These are phyloP conservation scores for Pinctada fucata DNA, from an alignment of 2,888 invertebrate species.

Conservation along the genomic window DNA sequence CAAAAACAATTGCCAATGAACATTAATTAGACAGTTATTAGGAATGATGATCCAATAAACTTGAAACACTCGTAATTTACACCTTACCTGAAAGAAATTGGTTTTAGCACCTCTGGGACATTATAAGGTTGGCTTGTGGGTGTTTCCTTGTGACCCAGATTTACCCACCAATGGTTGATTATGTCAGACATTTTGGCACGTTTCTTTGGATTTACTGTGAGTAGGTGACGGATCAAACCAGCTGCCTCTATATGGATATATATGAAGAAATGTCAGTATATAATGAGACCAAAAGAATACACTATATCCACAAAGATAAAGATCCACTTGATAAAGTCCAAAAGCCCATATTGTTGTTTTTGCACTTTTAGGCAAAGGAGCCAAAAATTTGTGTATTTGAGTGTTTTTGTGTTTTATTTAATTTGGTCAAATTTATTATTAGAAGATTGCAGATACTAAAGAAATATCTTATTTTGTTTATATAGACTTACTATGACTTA, in stretches of 20 bases:
- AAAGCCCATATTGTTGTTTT: not conserved
- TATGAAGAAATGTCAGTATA: slow-evolving; percentile 9
- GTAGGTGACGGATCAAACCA: slow-evolving; percentile 93
- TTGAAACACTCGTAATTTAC: not conserved
- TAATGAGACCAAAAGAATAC: not conserved
- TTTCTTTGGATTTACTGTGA: slow-evolving; percentile 92
- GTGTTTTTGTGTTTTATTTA: too few species aligned
- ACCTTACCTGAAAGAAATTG: slow-evolving; percentile 41
- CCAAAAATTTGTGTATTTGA: too few species aligned
- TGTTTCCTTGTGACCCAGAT: slow-evolving; percentile 77
- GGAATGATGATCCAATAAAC: too few species aligned
- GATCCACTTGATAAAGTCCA: too few species aligned
- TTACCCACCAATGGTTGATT: slow-evolving; percentile 98
- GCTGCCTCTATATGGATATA: slow-evolving; percentile 86
- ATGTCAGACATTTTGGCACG: slow-evolving; percentile 96
- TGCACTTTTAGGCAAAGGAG: too few species aligned
- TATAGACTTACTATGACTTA: too few species aligned
- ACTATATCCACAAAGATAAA: too few species aligned
- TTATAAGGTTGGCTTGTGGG: slow-evolving; percentile 63
- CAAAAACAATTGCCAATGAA: too few species aligned
- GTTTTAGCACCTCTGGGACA: slow-evolving; percentile 52
- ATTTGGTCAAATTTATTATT: too few species aligned
- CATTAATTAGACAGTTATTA: too few species aligned
- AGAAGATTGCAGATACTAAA: too few species aligned
- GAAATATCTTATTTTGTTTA: too few species aligned